Evolutionary conservation across 2,888 invertebrate genomes (phyloP).

Genomic region (Parochlus steinenii): DNA sequence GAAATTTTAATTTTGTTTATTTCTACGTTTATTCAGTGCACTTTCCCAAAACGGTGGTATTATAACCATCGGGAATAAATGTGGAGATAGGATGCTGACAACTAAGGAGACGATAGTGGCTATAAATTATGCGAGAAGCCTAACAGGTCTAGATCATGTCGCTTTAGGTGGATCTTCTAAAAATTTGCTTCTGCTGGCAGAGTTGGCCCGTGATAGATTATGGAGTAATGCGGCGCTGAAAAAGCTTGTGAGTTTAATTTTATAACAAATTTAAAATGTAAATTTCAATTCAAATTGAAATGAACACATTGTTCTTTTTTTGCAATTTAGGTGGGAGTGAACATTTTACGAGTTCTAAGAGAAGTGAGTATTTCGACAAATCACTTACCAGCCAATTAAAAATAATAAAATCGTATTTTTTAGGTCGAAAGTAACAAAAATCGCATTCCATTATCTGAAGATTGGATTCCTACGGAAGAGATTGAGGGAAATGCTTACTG

Average conservation of each 20-base stretch:
- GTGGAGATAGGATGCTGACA: constrained; percentile 26
- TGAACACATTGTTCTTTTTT: too few relatives aligned
- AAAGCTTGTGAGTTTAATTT: too few relatives aligned
- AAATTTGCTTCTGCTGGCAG: constrained; percentile 43
- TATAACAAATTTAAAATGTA: too few relatives aligned
- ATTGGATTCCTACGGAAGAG: constrained; percentile 35
- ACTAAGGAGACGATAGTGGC: constrained; percentile 35
- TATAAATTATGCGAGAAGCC: constrained; percentile 45
- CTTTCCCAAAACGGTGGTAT: constrained; percentile 36
- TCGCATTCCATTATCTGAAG: constrained; percentile 33
- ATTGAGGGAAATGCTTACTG: constrained; percentile 38
- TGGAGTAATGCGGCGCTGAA: constrained; percentile 42
- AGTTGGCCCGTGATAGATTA: constrained; percentile 38
- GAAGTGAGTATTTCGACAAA: constrained; percentile 26
- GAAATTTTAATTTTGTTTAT: background rate
- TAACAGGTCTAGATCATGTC: constrained; percentile 47
- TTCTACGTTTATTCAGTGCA: constrained; percentile 12
- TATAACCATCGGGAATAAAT: constrained; percentile 41
- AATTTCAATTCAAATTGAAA: too few relatives aligned
- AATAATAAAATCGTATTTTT: background rate
- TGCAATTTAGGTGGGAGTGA: too few relatives aligned
- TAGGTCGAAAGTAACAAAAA: constrained; percentile 22
- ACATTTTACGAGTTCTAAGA: constrained; percentile 37
- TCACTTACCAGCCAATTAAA: background rate
- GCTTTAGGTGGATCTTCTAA: constrained; percentile 35